Percentiles rank a stretch among this genome's conserved stretches.
These are phyloP conservation scores for Platalea minor DNA, from an alignment of 2,797 vertebrate species.

Conservation along the genomic window DNA sequence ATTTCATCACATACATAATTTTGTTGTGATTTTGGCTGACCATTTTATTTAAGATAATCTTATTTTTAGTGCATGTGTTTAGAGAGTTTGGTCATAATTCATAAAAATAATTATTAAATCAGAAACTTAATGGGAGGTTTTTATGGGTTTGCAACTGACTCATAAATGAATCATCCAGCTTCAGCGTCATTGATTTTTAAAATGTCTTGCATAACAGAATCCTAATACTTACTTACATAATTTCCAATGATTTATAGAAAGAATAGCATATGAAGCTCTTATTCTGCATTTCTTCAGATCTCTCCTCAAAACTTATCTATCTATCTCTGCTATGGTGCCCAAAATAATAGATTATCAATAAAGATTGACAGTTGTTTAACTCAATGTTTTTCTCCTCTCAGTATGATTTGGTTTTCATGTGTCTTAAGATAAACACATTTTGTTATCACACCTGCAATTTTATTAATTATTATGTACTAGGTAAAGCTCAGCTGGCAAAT, in stretches of 20 bases:
- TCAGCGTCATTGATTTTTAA: not conserved
- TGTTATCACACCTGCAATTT: not conserved
- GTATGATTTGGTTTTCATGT: not conserved
- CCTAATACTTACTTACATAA: not conserved
- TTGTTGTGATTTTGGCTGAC: conserved; percentile 4
- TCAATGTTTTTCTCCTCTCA: not conserved
- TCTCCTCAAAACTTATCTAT: not conserved
- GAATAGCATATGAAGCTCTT: not conserved
- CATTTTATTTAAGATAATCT: not conserved
- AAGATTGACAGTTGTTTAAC: not conserved
- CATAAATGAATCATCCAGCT: not conserved
- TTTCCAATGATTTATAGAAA: not conserved
- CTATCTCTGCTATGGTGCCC: not conserved
- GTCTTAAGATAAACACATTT: not conserved
- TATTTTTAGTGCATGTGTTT: not conserved
- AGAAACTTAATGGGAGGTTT: not conserved
- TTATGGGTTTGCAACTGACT: conserved; percentile 1
- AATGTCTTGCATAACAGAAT: not conserved
- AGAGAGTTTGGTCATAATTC: not conserved
- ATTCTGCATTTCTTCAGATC: not conserved
- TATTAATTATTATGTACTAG: not conserved
- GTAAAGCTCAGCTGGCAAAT: not conserved
- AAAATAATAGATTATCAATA: not conserved
- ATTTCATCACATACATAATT: not conserved
- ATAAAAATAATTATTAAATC: not conserved